Conservation (phyloP, 2,888 invertebrate species). For the Machimus rusticus region DNA sequence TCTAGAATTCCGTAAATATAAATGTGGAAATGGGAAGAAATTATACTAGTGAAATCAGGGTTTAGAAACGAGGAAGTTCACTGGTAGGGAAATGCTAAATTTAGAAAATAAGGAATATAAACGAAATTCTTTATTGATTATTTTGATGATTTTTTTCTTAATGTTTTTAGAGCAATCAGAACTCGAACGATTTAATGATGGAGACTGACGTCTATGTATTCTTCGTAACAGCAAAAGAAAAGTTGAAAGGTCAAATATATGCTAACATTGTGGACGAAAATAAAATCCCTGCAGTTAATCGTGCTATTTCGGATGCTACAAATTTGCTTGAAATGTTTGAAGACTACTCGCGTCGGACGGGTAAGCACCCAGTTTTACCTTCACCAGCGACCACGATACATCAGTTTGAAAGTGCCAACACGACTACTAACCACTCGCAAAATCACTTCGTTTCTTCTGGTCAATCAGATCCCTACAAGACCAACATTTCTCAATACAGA, state of each 20-base stretch:
- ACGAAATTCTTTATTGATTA: neutral
- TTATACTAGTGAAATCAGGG: neutral
- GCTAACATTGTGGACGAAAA: constrained; percentile 43
- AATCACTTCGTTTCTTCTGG: neutral
- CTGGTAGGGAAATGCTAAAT: neutral
- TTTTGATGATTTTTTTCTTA: neutral
- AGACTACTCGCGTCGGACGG: constrained; percentile 24
- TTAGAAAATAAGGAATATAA: neutral
- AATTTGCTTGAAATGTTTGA: constrained; percentile 43
- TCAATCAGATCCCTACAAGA: neutral
- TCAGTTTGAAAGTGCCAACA: neutral
- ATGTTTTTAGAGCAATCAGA: constrained; percentile 43
- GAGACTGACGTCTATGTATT: constrained; percentile 46
- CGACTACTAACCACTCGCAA: neutral
- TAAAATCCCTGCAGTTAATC: constrained; percentile 37
- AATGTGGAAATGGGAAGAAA: neutral
- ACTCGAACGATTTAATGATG: constrained; percentile 46
- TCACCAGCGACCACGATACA: neutral
- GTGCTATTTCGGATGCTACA: constrained; percentile 40
- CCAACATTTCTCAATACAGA: neutral
- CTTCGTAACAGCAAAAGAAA: constrained; percentile 46
- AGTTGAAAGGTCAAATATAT: constrained; percentile 45
- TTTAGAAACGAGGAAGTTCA: neutral
- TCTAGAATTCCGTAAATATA: too few species aligned
- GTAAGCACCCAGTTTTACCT: neutral